Conservation (phyloP, 2,888 invertebrate genomes). For the Cartodere bifasciata region DNA sequence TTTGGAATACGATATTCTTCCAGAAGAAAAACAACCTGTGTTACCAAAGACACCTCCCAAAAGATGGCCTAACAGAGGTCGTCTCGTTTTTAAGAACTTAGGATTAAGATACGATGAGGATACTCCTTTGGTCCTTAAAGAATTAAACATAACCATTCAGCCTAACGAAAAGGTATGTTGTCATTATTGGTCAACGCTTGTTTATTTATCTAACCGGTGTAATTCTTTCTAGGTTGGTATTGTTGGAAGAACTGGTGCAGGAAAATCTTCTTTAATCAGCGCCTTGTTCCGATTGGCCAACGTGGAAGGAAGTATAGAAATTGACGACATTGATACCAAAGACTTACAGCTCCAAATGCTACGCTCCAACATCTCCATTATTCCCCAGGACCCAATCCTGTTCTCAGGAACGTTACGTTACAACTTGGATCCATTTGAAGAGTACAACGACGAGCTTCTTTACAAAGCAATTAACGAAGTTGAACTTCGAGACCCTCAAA, state of each 20-base stretch:
- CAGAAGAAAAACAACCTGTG: conserved; percentile 43
- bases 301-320: conserved; percentile 38
- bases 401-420: conserved; percentile 60
- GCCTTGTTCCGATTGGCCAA: conserved; percentile 45
- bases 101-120: conserved; percentile 52
- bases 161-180: conserved; percentile 53
- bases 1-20: conserved; percentile 64
- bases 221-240: conserved; percentile 32
- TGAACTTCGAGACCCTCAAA: conserved; percentile 56
- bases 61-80: conserved; percentile 58
- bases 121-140: conserved; percentile 54
- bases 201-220: not conserved
- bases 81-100: conserved; percentile 47
- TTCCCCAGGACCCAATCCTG: conserved; percentile 55
- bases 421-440: conserved; percentile 64
- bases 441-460: conserved; percentile 52
- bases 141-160: conserved; percentile 54
- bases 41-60: conserved; percentile 40
- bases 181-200: conserved; percentile 47
- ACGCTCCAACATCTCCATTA: conserved; percentile 45
- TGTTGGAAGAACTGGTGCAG: conserved; percentile 49
- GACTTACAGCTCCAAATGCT: conserved; percentile 42
- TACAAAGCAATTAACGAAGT: conserved; percentile 65
- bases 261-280: conserved; percentile 40
- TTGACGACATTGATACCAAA: conserved; percentile 39